phyloP scores from a whole-genome alignment of 2,797 vertebrate genomes.

The Sarcoramphus papa region DNA sequence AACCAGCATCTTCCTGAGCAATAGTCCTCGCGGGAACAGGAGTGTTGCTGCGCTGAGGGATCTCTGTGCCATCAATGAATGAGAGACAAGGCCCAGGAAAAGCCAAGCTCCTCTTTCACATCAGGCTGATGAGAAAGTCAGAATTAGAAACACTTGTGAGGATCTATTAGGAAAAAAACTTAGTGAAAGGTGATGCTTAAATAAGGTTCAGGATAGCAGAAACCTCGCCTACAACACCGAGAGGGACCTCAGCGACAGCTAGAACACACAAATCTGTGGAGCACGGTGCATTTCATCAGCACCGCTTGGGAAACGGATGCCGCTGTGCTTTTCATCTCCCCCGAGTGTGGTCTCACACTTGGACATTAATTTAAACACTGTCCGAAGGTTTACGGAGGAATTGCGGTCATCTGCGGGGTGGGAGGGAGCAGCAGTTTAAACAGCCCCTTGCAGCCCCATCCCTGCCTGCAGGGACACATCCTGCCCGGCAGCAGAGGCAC shows the following conservation, averaged over 20 bases:
- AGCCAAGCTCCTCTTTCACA: background rate
- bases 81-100: fast-evolving
- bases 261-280: background rate
- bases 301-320: background rate
- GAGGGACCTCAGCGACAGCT: background rate
- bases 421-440: background rate
- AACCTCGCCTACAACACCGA: background rate
- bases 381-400: fast-evolving
- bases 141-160: background rate
- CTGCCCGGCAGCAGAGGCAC: background rate
- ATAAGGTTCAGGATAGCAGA: background rate
- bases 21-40: fast-evolving
- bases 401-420: background rate
- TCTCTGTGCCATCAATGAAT: fast-evolving
- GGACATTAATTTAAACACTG: background rate
- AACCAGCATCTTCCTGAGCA: background rate
- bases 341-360: background rate
- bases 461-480: background rate
- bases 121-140: background rate
- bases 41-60: fast-evolving
- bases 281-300: background rate
- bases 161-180: background rate
- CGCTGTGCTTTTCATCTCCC: background rate
- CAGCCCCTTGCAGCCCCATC: background rate
- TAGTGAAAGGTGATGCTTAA: background rate